These are phyloP conservation scores for Noctua janthina DNA, from an alignment of 2,888 invertebrate species.

Conservation along the genomic window DNA sequence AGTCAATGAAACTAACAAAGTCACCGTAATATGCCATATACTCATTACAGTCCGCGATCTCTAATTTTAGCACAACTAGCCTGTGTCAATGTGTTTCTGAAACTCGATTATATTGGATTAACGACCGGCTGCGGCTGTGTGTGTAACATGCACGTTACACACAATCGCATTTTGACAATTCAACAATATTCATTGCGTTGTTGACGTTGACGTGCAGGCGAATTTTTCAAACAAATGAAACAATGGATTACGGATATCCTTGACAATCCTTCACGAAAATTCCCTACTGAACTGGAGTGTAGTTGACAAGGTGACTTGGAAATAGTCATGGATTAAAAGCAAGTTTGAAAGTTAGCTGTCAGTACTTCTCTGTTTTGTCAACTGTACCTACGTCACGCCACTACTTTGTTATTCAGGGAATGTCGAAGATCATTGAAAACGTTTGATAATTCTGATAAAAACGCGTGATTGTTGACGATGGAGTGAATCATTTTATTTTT, in stretches of 20 bases:
- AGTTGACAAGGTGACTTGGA: background rate
- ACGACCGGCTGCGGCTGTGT: background rate
- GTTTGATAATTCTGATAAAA: conserved; percentile 34
- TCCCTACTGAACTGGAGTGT: background rate
- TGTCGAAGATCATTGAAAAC: conserved; percentile 49
- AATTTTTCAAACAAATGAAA: background rate
- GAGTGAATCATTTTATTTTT: conserved; percentile 36
- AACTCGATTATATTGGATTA: background rate
- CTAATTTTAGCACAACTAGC: background rate
- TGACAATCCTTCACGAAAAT: background rate
- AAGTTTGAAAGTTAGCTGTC: background rate
- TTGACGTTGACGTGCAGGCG: background rate
- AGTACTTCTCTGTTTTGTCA: conserved; percentile 12
- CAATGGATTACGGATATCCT: background rate
- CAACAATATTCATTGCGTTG: background rate
- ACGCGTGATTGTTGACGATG: conserved; percentile 31
- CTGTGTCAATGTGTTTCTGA: background rate
- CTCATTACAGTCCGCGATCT: background rate
- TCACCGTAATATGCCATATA: no score
- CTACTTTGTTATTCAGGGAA: conserved; percentile 48
- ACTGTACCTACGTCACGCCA: conserved; percentile 36
- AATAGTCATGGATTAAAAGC: no score
- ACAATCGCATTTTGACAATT: background rate
- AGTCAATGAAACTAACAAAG: no score
- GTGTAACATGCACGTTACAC: background rate